Percentiles rank a stretch among this genome's conserved stretches.
phyloP scores from a whole-genome alignment of 2,113 vertebrate species.

The Taurulus bubalis region DNA sequence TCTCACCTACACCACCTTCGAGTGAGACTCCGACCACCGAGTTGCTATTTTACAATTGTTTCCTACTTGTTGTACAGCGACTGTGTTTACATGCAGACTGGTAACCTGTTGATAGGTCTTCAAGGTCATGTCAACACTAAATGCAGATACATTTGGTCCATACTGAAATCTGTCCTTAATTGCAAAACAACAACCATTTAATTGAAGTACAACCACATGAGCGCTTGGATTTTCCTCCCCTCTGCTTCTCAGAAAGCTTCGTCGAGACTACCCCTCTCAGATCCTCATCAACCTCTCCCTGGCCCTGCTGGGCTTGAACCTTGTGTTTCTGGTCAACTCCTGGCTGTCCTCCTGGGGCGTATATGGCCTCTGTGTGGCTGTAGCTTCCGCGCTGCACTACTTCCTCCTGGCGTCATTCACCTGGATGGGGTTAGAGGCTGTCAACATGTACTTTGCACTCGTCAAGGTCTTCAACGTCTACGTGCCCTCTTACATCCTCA shows the following conservation, averaged over 20 bases:
- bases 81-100: constrained; percentile 12
- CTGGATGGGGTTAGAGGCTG: constrained; percentile 92
- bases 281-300: constrained; percentile 91
- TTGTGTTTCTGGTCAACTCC: constrained; percentile 88
- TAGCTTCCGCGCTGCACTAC: constrained; percentile 86
- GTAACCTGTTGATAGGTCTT: neutral
- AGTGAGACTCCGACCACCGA: constrained; percentile 82
- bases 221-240: neutral
- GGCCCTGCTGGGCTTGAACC: constrained; percentile 88
- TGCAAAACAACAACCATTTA: neutral
- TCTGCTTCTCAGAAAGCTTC: constrained; percentile 83
- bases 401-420: constrained; percentile 91
- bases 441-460: constrained; percentile 92
- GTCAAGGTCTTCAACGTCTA: constrained; percentile 94
- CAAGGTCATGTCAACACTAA: neutral
- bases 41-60: neutral
- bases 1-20: constrained; percentile 87
- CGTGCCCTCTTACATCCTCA: constrained; percentile 89
- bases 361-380: constrained; percentile 81
- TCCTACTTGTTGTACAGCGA: neutral
- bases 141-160: neutral
- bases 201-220: neutral
- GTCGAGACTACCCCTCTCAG: constrained; percentile 89
- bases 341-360: constrained; percentile 86
- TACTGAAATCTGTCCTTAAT: neutral